Conservation (phyloP, 2,797 vertebrate species). For the Psittacula echo region DNA sequence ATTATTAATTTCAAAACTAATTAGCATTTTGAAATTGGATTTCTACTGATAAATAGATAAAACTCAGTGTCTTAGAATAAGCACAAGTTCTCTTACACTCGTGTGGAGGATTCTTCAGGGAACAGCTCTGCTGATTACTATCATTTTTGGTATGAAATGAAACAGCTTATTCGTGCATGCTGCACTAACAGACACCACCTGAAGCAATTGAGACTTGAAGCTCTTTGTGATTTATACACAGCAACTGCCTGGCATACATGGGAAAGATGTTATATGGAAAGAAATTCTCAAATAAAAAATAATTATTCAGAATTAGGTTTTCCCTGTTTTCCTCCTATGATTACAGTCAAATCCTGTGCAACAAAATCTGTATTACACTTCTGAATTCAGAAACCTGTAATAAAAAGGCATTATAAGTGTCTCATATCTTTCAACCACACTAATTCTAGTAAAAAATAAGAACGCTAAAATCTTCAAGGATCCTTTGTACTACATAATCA, state of each 20-base stretch:
- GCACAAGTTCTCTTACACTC: not conserved
- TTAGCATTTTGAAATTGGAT: not conserved
- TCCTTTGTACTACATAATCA: not conserved
- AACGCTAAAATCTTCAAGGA: not conserved
- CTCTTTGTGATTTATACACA: not conserved
- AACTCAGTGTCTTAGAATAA: not conserved
- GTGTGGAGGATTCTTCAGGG: not conserved
- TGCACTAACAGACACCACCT: not conserved
- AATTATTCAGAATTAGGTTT: not conserved
- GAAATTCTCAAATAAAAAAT: not conserved
- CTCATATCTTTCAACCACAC: not conserved
- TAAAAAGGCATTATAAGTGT: not conserved
- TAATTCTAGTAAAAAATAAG: not conserved
- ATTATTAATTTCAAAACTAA: conserved; percentile 24
- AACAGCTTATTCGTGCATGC: not conserved
- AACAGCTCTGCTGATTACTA: not conserved
- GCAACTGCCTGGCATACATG: not conserved
- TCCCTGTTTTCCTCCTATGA: not conserved
- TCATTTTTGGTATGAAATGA: not conserved
- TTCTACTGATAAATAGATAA: not conserved
- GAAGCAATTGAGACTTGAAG: not conserved
- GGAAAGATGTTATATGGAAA: not conserved
- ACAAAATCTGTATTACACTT: not conserved
- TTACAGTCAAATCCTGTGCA: not conserved
- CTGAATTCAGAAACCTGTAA: not conserved